phyloP scores from a whole-genome alignment of 2,888 invertebrate genomes.

The Electrophaes corylata region DNA sequence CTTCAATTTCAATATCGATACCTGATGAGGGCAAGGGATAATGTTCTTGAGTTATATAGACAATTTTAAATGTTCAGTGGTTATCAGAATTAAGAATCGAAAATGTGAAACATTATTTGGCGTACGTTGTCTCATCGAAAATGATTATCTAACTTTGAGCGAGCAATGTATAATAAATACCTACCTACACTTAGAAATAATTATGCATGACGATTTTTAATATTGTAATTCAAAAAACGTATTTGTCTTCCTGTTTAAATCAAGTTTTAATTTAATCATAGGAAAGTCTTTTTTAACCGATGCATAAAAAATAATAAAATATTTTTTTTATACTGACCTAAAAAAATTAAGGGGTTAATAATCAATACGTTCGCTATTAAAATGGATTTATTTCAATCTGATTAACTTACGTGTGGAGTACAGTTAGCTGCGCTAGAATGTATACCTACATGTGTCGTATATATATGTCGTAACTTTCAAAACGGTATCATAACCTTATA shows the following conservation, averaged over 20 bases:
- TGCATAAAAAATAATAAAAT: too few relatives aligned
- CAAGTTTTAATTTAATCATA: not conserved
- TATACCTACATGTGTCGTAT: too few relatives aligned
- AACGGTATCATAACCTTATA: too few relatives aligned
- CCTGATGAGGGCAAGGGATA: conserved; percentile 84
- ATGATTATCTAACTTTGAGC: not conserved
- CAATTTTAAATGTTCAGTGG: conserved; percentile 49
- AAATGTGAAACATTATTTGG: conserved; percentile 45
- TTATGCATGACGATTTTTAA: not conserved
- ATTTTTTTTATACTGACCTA: too few relatives aligned
- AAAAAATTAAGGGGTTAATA: not conserved
- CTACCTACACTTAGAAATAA: not conserved
- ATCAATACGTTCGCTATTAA: not conserved
- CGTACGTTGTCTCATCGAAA: conserved; percentile 28
- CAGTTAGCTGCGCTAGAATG: too few relatives aligned
- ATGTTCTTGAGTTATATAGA: conserved; percentile 46
- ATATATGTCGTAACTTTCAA: too few relatives aligned
- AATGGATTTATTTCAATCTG: not conserved
- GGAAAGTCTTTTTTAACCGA: not conserved
- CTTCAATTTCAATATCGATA: conserved; percentile 85
- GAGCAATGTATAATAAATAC: not conserved
- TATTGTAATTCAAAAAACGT: not conserved
- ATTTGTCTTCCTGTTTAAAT: conserved; percentile 13
- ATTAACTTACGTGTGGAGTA: not conserved
- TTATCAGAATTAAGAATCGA: conserved; percentile 37